These are phyloP conservation scores for Drosophila pegasa DNA, from an alignment of 2,888 invertebrate genomes.

Conservation along the genomic window DNA sequence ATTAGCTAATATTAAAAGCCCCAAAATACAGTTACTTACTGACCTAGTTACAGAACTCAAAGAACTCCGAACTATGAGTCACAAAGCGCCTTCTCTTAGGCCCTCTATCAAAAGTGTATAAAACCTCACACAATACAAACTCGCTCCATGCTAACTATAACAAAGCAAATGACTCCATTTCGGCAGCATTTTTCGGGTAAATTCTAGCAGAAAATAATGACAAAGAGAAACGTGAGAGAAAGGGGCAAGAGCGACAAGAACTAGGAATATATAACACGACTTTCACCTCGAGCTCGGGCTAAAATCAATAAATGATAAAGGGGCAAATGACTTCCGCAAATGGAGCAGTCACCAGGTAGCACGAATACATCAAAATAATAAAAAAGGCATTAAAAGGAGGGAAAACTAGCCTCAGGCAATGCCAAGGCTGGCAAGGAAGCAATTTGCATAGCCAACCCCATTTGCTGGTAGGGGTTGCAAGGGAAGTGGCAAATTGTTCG, in stretches of 20 bases:
- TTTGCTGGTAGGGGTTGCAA: constrained; percentile 7
- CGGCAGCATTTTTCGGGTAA: neutral
- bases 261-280: neutral
- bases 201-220: neutral
- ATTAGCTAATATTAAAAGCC: neutral
- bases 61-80: neutral
- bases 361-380: neutral
- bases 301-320: constrained; percentile 48
- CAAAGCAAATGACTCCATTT: neutral
- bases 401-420: constrained; percentile 33
- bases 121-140: neutral
- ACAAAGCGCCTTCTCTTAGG: too few relatives aligned
- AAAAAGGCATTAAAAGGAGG: neutral
- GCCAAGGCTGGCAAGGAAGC: constrained; percentile 15
- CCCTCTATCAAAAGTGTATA: neutral
- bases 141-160: neutral
- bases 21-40: neutral
- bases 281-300: constrained; percentile 17
- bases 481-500: constrained; percentile 2
- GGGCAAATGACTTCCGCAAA: constrained; percentile 39
- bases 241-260: neutral
- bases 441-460: constrained; percentile 37
- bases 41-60: neutral
- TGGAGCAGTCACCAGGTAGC: constrained; percentile 24
- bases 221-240: neutral